phyloP scores from a whole-genome alignment of 2,797 vertebrate species.

The Darevskia nairensis region DNA sequence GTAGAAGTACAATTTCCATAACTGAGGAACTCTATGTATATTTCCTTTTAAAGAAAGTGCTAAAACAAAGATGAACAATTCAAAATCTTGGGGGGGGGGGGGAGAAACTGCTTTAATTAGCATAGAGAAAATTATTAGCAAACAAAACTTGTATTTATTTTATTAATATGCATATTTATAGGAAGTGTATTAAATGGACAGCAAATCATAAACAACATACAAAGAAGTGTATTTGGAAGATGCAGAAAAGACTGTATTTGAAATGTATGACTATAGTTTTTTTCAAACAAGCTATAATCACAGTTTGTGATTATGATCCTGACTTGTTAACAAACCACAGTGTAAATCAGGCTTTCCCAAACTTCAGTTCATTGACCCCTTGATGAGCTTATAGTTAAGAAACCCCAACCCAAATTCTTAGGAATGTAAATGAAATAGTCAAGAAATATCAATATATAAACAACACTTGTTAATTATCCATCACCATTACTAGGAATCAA shows the following conservation, averaged over 20 bases:
- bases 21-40: background rate
- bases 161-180: background rate
- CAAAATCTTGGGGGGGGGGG: no score
- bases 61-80: background rate
- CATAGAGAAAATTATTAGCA: background rate
- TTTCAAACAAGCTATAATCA: background rate
- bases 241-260: background rate
- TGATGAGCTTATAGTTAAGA: no score
- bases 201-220: background rate
- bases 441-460: no score
- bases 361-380: no score
- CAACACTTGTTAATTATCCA: no score
- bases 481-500: no score
- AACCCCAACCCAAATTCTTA: no score
- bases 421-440: no score
- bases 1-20: slow-evolving; percentile 2
- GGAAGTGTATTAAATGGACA: background rate
- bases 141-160: background rate
- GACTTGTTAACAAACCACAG: background rate
- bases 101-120: background rate
- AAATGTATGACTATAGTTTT: background rate
- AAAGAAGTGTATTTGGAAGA: background rate
- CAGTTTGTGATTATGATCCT: background rate
- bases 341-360: background rate
- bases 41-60: background rate